Percentiles rank a stretch among this genome's conserved stretches.
phyloP scores from a whole-genome alignment of 2,888 invertebrate species.

The Pheosia tremula region DNA sequence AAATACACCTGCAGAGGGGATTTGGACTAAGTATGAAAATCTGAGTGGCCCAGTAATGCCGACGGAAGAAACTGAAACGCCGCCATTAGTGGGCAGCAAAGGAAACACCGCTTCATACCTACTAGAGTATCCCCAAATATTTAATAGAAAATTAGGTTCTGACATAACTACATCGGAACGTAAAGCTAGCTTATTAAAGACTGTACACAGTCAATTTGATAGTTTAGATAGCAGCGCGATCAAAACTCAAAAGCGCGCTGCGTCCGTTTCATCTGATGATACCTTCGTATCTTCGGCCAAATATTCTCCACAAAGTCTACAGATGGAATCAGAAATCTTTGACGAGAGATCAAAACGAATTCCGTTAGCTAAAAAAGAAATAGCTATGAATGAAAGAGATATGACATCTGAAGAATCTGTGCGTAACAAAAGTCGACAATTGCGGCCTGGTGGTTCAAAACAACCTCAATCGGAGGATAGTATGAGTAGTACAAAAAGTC shows the following conservation, averaged over 20 bases:
- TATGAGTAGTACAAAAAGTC: constrained; percentile 5
- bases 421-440: neutral
- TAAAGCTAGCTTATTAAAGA: constrained; percentile 10
- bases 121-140: constrained; percentile 73
- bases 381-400: too few species aligned
- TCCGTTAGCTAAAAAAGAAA: neutral
- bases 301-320: neutral
- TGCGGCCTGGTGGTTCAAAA: neutral
- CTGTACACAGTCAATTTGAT: constrained; percentile 7
- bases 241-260: neutral
- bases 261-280: neutral
- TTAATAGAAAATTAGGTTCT: constrained; percentile 59
- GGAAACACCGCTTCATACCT: constrained; percentile 65
- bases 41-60: constrained; percentile 42
- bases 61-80: constrained; percentile 59
- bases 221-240: neutral
- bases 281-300: neutral
- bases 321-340: neutral
- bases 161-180: constrained; percentile 41
- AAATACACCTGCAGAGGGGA: constrained; percentile 26
- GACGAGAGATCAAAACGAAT: neutral
- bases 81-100: constrained; percentile 57
- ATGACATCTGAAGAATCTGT: neutral
- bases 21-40: constrained; percentile 27
- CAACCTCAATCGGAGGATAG: constrained; percentile 3